These are phyloP conservation scores for Solea solea DNA, from an alignment of 2,113 vertebrate species.

Conservation along the genomic window DNA sequence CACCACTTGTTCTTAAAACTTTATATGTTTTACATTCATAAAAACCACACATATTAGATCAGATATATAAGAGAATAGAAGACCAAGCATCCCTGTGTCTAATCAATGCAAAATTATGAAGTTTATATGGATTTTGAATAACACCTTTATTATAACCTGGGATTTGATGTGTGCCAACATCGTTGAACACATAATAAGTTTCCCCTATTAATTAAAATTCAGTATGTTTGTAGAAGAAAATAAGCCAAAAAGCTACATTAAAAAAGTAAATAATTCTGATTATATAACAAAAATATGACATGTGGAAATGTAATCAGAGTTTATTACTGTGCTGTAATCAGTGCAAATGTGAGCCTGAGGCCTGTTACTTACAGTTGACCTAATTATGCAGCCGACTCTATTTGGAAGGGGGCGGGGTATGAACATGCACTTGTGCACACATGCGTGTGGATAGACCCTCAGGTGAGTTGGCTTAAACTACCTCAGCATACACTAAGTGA, in stretches of 20 bases:
- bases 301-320: conserved; percentile 10
- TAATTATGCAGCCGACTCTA: conserved; percentile 66
- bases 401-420: conserved; percentile 1
- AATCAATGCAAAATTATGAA: no score
- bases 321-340: conserved; percentile 9
- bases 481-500: conserved; percentile 9
- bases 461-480: conserved; percentile 22
- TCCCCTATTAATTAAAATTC: no score
- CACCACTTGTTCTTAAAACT: background rate
- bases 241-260: no score
- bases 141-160: no score
- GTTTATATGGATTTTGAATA: no score
- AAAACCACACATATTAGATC: no score
- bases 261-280: no score
- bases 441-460: conserved; percentile 5
- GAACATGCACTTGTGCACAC: conserved; percentile 34
- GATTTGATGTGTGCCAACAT: no score
- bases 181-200: no score
- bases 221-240: no score
- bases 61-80: no score
- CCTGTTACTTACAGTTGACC: conserved; percentile 67
- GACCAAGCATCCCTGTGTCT: background rate
- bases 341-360: conserved; percentile 8
- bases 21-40: background rate
- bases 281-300: conserved; percentile 8